Evolutionary conservation across 2,113 vertebrate species (phyloP), one percentile per base, ranked within the genome.

Genomic region (Ceyx melanurus): DNA sequence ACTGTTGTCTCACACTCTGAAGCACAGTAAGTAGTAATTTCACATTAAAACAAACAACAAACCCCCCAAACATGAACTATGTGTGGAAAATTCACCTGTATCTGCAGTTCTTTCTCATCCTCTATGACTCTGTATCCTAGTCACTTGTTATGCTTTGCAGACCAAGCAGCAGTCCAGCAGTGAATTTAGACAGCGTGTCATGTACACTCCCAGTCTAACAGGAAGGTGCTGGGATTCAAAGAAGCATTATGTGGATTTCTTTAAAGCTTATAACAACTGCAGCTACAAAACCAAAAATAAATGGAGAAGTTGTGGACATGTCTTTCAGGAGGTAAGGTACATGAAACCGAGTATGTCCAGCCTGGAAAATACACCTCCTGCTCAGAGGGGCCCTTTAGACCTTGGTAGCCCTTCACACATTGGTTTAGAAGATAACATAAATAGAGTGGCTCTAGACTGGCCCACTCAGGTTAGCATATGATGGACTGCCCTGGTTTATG

Each of bases 131-230:
- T 82, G 90, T 72, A 85, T 81, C 83, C 15, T 85, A 95, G 86
- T 91, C 84, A 45, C 57, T 66, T 83, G 90, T 71, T 82, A 43
- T 35, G 67, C 74, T 94, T 51, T 93, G 67, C 90, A 95, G 90
- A 86, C 67, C 83, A 48, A 86, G 71, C 8, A 81, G 60, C 66
- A 92, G 65, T 58, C 96, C 79, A 80, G 86, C 82, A 82, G 35
- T 56, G 74, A 90, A 93, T 88, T 88, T 64, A 92, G 89, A 96
- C 73, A 82, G 92, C 56, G 89, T 93, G 88, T 91, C 75, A 56
- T 26, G 68, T 11, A 25, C 5, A 85, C 88, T 96, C 91, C 85
- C 53, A 72, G 61, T 73, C 58, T 80, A 42, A 74, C 15, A 95
- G 93, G 87, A 96, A 96, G 93, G 83, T 90, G 65, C 81, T 72